phyloP scores from a whole-genome alignment of 2,888 invertebrate genomes.

The Stenolophus ochropezus region DNA sequence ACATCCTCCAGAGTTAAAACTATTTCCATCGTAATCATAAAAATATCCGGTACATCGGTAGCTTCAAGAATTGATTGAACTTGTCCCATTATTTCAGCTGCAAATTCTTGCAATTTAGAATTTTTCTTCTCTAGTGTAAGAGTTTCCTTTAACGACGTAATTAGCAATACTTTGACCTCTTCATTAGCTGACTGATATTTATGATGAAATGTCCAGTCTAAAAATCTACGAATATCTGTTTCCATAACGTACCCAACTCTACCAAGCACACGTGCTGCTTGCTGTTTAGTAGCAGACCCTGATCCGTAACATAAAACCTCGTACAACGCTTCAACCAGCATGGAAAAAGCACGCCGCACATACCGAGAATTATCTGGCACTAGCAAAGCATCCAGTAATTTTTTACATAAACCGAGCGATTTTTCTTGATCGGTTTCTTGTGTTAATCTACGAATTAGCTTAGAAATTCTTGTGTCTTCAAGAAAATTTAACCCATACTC shows the following conservation, averaged over 20 bases:
- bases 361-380: conserved; percentile 85
- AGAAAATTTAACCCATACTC: conserved; percentile 75
- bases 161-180: conserved; percentile 84
- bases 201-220: conserved; percentile 82
- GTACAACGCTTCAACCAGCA: conserved; percentile 84
- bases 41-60: conserved; percentile 86
- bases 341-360: conserved; percentile 85
- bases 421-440: conserved; percentile 87
- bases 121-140: conserved; percentile 83
- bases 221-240: conserved; percentile 86
- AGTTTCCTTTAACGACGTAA: conserved; percentile 85
- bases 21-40: conserved; percentile 88
- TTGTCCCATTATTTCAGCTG: conserved; percentile 81
- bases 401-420: conserved; percentile 84
- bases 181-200: conserved; percentile 69
- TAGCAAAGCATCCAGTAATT: conserved; percentile 85
- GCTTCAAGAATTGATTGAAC: conserved; percentile 88
- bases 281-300: conserved; percentile 81
- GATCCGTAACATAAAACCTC: conserved; percentile 84
- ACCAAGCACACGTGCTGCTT: conserved; percentile 84
- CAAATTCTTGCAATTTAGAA: conserved; percentile 82
- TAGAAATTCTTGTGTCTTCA: conserved; percentile 91
- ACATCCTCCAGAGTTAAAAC: conserved; percentile 85
- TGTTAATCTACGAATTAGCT: conserved; percentile 85
- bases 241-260: conserved; percentile 88